phyloP scores from a whole-genome alignment of 2,888 invertebrate genomes.

The Choreutis nemorana region DNA sequence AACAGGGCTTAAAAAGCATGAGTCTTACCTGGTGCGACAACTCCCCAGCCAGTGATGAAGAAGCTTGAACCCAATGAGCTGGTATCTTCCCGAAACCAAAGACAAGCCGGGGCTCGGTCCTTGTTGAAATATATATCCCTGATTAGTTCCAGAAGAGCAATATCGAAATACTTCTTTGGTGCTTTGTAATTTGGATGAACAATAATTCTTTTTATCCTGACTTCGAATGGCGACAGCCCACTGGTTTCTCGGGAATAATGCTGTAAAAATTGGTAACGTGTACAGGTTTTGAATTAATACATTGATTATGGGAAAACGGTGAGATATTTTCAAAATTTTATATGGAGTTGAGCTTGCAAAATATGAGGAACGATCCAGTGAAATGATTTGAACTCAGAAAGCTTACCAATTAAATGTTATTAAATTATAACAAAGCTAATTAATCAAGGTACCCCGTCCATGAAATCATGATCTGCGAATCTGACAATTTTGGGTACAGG shows the following conservation, averaged over 20 bases:
- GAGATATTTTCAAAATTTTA: no score
- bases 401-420: no score
- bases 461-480: constrained; percentile 21
- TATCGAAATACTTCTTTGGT: constrained; percentile 35
- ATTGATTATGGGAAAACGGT: no score
- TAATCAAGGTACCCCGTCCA: constrained; percentile 15
- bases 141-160: constrained; percentile 33
- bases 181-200: constrained; percentile 27
- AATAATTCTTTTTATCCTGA: constrained; percentile 23
- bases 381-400: no score
- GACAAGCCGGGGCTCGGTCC: constrained; percentile 33
- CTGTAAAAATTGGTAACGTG: no score
- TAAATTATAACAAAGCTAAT: no score
- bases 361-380: no score
- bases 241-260: no score
- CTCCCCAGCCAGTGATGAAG: constrained; percentile 37
- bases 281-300: no score
- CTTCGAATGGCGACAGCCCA: constrained; percentile 19
- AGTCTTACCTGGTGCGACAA: constrained; percentile 23
- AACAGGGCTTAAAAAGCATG: no score
- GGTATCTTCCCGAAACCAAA: constrained; percentile 22
- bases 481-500: constrained; percentile 22
- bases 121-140: constrained; percentile 18
- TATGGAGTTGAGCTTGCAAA: no score
- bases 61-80: constrained; percentile 18